These are phyloP conservation scores for Nerophis ophidion DNA, from an alignment of 2,113 vertebrate species.

Conservation along the genomic window DNA sequence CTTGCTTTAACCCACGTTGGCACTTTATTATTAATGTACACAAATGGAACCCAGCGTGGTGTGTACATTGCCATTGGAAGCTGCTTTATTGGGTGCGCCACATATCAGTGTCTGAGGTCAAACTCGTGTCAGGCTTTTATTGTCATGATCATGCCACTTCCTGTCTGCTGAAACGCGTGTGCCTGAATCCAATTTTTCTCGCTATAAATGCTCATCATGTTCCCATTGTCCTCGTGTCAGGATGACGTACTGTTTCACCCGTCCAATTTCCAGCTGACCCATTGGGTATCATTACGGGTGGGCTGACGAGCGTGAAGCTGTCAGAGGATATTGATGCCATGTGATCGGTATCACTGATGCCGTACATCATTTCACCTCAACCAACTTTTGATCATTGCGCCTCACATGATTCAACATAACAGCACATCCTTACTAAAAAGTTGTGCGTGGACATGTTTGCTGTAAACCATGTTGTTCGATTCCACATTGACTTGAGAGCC, in stretches of 20 bases:
- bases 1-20: not conserved
- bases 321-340: conserved; percentile 62
- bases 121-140: not conserved
- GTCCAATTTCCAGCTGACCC: conserved; percentile 65
- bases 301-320: conserved; percentile 59
- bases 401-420: conserved; percentile 28
- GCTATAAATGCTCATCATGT: conserved; percentile 20
- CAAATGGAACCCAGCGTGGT: not conserved
- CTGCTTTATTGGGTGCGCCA: not conserved
- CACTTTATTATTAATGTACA: not conserved
- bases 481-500: conserved; percentile 3
- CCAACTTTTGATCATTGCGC: conserved; percentile 23
- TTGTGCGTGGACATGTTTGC: conserved; percentile 5
- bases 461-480: conserved; percentile 8
- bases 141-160: conserved; percentile 10
- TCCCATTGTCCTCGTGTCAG: conserved; percentile 50
- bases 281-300: conserved; percentile 60
- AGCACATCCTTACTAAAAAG: not conserved
- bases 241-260: conserved; percentile 57
- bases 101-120: too few species aligned
- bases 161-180: conserved; percentile 18
- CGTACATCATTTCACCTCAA: conserved; percentile 49
- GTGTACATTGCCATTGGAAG: not conserved
- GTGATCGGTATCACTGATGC: conserved; percentile 35
- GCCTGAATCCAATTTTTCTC: conserved; percentile 19